Base-by-base conservation (phyloP, 2,113 vertebrate genomes). In the Psittacara wagleri region DNA sequence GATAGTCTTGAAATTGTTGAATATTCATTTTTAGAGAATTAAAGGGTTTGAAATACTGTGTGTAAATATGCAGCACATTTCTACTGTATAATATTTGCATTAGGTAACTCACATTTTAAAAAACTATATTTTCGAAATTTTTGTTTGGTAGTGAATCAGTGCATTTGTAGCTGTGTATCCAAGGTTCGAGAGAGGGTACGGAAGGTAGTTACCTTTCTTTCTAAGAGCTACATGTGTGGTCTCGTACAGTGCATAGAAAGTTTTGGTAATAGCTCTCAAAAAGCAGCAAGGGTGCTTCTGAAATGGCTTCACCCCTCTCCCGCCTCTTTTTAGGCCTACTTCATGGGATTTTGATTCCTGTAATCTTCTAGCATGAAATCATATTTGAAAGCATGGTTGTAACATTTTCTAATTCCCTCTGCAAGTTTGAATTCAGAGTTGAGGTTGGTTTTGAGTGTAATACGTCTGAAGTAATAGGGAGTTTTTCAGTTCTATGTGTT, bases 231-330 rank as follows among this genome's bases (percentile, higher is more conserved):
- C 0, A 0, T 20, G 2, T 64, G 10, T 48, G 31, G 7, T 78
- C 0, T 2, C 0, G 0, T 73, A 13, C 1, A 22, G 11, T 51
- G 48, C 37, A 10, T 7, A 23, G 14, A 4, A 77, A 17, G 7
- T 81, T 90, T 67, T 54, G 54, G n/a, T 81, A 87, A 31, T 7
- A 5, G 17, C 62, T 72, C 48, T 39, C 68, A 31, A 59, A 67
- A 86, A 49, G 4, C 41, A 86, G 4, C 14, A 39, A 35, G 11
- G 4, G 3, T 80, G 27, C 17, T 79, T 90, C 39, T 55, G 24
- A 76, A 83, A 55, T 57, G 7, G 1, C 2, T 24, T 59, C 57
- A n/a, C 41, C 33, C 33, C 33, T 35, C 33, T 59, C 22, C 57
- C 3, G 2, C 57, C 20, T n/a, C 55, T 59, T 59, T n/a, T 23